Evolutionary conservation across 2,113 vertebrate species (phyloP), one percentile per base, ranked within the genome.

Genomic region (Zosterops borbonicus): DNA sequence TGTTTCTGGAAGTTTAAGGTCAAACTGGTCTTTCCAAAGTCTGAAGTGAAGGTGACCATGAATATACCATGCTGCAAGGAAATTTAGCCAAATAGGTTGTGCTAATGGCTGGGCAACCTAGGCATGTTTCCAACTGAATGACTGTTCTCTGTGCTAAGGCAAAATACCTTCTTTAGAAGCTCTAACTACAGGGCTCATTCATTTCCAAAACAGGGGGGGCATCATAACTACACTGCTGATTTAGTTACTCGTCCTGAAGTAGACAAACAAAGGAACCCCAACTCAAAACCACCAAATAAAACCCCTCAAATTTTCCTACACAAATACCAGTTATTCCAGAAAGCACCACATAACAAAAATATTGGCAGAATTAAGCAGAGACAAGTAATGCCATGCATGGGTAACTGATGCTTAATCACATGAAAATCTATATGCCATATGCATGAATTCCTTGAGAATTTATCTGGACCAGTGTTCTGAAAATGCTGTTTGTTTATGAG

Each of bases 21-120:
- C 95, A 97, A 97, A 94, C 79, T 89, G 93, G 58, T 97, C 92
- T 95, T 98, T 97, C 95, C 90, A 97, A 97, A 96, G 95, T 95
- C 91, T 94, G 58, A 89, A 96, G 84, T 91, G 94, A 97, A 97
- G 83, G 80, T 96, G 83, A 73, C 96, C 87, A 86, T 95, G 97
- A 98, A 96, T 92, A 95, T 92, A 93, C 71, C 93, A 96, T 89
- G 94, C 94, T 53, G 64, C 23, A 97, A 97, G 95, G 92, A 97
- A 96, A 95, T 97, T 88, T 96, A 93, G 92, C 90, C 97, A 95
- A 97, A 95, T 71, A 92, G 55, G 63, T 88, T 96, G 73, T 74
- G n/a, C 41, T 90, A 91, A 86, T 65, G n/a, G 29, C 44, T 2
- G 13, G 52, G 63, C 63, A 68, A 46, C 41, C 24, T 29, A 75